Evolutionary conservation across 2,888 invertebrate species (phyloP), one percentile per base, ranked within the genome.

Genomic region (Dascillus cervinus): DNA sequence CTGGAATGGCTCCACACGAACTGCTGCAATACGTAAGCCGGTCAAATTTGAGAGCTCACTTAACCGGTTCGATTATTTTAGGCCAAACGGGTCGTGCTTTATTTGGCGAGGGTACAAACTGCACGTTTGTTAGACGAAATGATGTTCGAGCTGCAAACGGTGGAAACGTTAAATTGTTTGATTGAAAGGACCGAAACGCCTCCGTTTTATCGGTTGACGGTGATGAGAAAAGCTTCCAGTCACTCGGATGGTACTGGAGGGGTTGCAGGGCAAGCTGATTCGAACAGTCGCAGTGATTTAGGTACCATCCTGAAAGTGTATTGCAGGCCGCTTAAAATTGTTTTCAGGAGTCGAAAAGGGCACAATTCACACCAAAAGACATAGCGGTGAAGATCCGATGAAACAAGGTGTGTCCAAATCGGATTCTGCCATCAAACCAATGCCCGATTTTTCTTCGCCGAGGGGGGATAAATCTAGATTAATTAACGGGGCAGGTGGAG

Each of bases 101-200:
- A 92, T 67, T 66, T 98, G 55, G 94, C 94, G 6, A 75, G 94
- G 32, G 87, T 94, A 0, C 80, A 90, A 36, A 89, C 96, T 0
- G 91, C 92, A 60, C 77, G 92, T 14, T 75, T 97, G 8, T 75
- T 98, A 13, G 95, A 97, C 58, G 95, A 98, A 67, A 80, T 98
- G 75, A 92, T 97, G 88, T 83, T 85, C 11, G 97, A 98, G 65
- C 71, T 98, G 44, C 94, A 95, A 69, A 95, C 94, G 0, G 94
- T 96, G 11, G 96, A 96, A 68, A 92, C 95, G 0, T 73, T 96
- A 31, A 94, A 92, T 67, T 94, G 94, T 62, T 75, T 90, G 46
- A 91, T 98, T 48, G 96, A 97, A 64, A 75, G 97, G 39, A 96
- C 94, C 0, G 96, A 97, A 71, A 95, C 96, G 1, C 95, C 97